Evolutionary conservation across 1,140 invertebrate species (phyloP), one percentile per base, ranked within the genome.

Genomic region (Harpegnathos saltator): DNA sequence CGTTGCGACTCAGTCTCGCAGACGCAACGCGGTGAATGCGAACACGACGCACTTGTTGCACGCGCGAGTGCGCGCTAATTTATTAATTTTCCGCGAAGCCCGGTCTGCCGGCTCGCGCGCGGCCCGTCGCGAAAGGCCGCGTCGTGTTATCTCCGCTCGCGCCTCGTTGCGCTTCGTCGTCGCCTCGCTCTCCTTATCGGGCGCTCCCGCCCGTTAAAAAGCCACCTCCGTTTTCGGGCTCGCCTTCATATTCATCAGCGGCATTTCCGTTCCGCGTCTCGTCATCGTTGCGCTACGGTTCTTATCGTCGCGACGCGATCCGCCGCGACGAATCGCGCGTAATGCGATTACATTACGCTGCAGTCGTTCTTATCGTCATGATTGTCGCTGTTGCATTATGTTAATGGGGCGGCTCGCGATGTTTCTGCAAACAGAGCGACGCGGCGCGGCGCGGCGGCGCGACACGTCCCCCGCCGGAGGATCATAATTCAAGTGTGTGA

Each of bases 341-440:
- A 17, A n/a, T 52, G 62, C 63, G 24, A 58, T 22, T 29, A 22
- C 14, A 29, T 66, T 50, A 19, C 48, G 22, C n/a, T n/a, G n/a
- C 29, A 33, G 5, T 33, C 29, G 38, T 44, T 44, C 2, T 7
- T 33, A 7, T 33, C 7, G 7, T 33, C 7, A 33, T 33, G 1
- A 78, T 58, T 29, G 17, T 69, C 58, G 56, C 44, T 66, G 38
- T 66, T n/a, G 38, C 48, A 24, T 78, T 69, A 58, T 69, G 65
- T 58, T 80, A 80, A 80, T 71, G 65, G 75, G 24, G 48, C 19
- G 7, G 4, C 38, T 3, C 58, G 52, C 33, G 44, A 44, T 69
- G 71, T 80, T 69, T 80, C 65, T 59, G 65, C 52, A 71, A 80
- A 80, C 65, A 80, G n/a, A n/a, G n/a, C n/a, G n/a, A n/a, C n/a